Evolutionary conservation across 1,140 invertebrate genomes (phyloP), one percentile per base, ranked within the genome.

Genomic region (Pararge aegeria): DNA sequence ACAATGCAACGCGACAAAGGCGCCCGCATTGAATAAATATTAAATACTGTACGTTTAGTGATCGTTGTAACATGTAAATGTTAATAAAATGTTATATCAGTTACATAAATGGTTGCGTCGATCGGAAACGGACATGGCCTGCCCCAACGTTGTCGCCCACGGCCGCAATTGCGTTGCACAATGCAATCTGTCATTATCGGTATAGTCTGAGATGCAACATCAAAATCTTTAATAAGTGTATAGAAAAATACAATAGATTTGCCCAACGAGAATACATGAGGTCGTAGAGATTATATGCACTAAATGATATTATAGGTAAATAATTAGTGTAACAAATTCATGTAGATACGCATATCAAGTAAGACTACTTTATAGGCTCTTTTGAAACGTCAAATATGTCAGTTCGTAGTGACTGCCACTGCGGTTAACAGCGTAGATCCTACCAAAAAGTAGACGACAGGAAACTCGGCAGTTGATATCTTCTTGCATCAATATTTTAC

Each of bases 121-220:
- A 69, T 73, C 73, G 78, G 79, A 83, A 84, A 70, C 81, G 78
- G 81, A 84, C 80, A 83, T 78, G 80, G 69, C 78, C 81, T 88
- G 78, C 80, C 80, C 55, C 78, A 84, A 81, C 70, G 60, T 34
- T 20, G 62, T 70, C 75, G 76, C 74, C 71, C 77, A 75, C 78
- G 55, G 55, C 44, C 51, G 42, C 40, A 42, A 51, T 34, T 30
- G 38, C 49, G 61, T 81, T 81, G 78, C 80, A 82, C 80, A 82
- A 83, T 80, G 72, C 80, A 69, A 81, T 83, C 70, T 66, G 62
- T 73, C 73, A 78, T 74, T 62, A 62, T 66, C 63, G 67, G 40
- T 61, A 61, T 49, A 49, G 46, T 9, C 24, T 0, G 0, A 27
- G 46, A 49, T 13, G 4, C 46, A 27, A 1, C 34, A 40, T 5